Conservation (phyloP, 1,140 invertebrate genomes). For the Archegozetes longisetosus region DNA sequence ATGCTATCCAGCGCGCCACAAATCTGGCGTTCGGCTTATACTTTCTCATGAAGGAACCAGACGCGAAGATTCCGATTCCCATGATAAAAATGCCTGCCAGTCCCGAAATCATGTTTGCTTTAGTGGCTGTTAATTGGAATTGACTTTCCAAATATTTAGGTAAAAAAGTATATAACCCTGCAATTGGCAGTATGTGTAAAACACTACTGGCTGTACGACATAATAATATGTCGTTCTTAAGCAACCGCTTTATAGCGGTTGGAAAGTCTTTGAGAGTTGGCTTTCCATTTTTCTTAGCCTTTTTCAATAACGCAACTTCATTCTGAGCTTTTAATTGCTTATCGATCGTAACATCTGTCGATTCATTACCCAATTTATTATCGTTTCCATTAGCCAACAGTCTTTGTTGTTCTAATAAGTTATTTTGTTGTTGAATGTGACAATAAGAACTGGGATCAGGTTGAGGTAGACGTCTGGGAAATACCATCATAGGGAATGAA, state of each 20-base stretch:
- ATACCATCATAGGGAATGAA: slow-evolving; percentile 70
- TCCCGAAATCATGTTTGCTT: slow-evolving; percentile 76
- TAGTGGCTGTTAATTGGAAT: slow-evolving; percentile 67
- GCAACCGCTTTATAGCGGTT: slow-evolving; percentile 59
- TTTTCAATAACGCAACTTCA: neutral
- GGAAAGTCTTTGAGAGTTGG: slow-evolving; percentile 50
- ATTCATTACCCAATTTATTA: neutral
- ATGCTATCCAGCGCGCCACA: slow-evolving; percentile 76
- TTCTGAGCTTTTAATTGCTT: neutral
- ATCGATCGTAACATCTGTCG: neutral
- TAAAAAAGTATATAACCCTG: slow-evolving; percentile 77
- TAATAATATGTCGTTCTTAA: slow-evolving; percentile 78
- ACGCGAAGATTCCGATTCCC: slow-evolving; percentile 72
- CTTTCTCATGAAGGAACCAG: slow-evolving; percentile 64
- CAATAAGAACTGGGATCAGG: slow-evolving; percentile 9
- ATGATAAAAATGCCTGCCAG: slow-evolving; percentile 80
- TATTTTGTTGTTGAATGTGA: slow-evolving; percentile 13
- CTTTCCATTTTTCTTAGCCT: slow-evolving; percentile 1
- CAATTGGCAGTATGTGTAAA: slow-evolving; percentile 71
- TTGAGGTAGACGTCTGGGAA: slow-evolving; percentile 47
- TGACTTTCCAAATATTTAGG: slow-evolving; percentile 85
- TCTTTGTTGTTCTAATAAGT: slow-evolving; percentile 1
- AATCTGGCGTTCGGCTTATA: slow-evolving; percentile 63
- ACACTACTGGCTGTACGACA: slow-evolving; percentile 72
- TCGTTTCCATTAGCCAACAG: neutral